Percentiles rank a stretch among this genome's conserved stretches.
Conservation (phyloP, 2,888 invertebrate species). For the Apotomis betuletana region DNA sequence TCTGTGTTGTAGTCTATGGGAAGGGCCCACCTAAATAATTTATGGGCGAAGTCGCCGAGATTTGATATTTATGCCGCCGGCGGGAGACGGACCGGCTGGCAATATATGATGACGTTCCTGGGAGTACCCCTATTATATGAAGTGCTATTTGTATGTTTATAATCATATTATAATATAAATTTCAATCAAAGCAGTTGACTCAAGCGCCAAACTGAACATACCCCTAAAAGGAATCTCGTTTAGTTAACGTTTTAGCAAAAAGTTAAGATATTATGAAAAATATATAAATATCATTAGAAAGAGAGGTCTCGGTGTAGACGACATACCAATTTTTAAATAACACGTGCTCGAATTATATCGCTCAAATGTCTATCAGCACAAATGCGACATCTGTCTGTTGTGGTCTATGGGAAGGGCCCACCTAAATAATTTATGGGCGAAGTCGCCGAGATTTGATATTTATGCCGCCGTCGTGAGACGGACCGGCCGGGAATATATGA, state of each 20-base stretch:
- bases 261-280: no score
- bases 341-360: no score
- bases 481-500: slow-evolving; percentile 29
- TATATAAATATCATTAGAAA: no score
- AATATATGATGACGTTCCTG: slow-evolving; percentile 33
- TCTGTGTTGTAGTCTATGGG: background rate
- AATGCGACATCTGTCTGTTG: slow-evolving; percentile 15
- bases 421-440: slow-evolving; percentile 35
- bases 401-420: slow-evolving; percentile 19
- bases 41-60: slow-evolving; percentile 36
- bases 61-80: slow-evolving; percentile 36
- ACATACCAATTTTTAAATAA: no score
- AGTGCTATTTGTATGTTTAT: background rate
- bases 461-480: slow-evolving; percentile 32
- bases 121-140: background rate
- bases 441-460: slow-evolving; percentile 41
- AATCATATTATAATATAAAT: no score
- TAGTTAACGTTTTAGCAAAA: no score
- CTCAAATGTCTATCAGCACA: no score
- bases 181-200: no score
- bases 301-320: no score
- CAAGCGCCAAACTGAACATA: no score
- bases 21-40: slow-evolving; percentile 35
- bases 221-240: no score
- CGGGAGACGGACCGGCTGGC: slow-evolving; percentile 18